phyloP scores from a whole-genome alignment of 2,888 invertebrate species.

The Ypsolopha scabrella region DNA sequence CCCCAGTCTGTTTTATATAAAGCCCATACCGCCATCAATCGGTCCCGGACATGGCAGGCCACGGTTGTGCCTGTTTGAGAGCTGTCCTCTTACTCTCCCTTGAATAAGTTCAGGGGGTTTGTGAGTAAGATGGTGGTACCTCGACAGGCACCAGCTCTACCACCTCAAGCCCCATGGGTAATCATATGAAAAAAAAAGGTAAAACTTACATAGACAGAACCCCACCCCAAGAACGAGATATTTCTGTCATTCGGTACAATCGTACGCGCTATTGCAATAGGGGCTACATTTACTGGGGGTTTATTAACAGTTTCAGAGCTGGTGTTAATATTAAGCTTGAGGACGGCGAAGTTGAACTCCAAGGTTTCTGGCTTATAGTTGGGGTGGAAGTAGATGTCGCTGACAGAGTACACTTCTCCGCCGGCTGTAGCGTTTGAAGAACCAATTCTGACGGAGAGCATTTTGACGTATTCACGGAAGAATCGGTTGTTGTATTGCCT shows the following conservation, averaged over 20 bases:
- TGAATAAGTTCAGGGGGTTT: no score
- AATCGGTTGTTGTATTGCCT: constrained; percentile 62
- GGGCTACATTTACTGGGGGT: constrained; percentile 15
- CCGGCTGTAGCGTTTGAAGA: constrained; percentile 49
- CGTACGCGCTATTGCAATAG: constrained; percentile 26
- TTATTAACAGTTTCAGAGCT: constrained; percentile 15
- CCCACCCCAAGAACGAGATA: constrained; percentile 52
- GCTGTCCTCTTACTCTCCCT: no score
- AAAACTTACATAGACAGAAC: constrained; percentile 48
- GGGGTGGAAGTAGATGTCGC: constrained; percentile 56
- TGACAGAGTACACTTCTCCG: constrained; percentile 35
- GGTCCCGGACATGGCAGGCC: no score
- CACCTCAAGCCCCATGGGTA: no score
- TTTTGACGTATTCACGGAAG: constrained; percentile 56
- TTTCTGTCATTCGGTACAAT: constrained; percentile 34
- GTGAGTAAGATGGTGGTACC: no score
- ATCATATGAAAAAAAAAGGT: not conserved
- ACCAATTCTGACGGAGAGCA: constrained; percentile 49
- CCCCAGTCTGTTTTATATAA: no score
- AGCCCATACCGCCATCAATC: no score
- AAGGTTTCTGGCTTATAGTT: constrained; percentile 54
- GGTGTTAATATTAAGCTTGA: constrained; percentile 43
- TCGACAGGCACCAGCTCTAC: no score
- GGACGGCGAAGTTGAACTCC: constrained; percentile 48
- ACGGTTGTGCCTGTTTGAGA: no score